phyloP scores from a whole-genome alignment of 2,888 invertebrate genomes.

The Orthosia cruda region DNA sequence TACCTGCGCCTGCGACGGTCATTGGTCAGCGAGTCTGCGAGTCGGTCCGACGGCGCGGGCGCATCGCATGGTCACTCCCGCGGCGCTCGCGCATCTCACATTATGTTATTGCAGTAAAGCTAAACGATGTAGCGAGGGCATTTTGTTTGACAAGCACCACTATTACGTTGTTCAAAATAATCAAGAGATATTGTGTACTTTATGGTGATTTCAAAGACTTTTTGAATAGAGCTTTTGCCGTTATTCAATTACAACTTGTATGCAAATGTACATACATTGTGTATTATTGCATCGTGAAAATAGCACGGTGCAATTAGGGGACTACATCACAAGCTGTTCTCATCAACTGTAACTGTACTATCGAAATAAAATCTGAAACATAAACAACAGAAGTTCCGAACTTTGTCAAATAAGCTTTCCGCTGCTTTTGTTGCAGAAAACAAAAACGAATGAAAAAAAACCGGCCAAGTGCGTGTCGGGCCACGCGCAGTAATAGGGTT shows the following conservation, averaged over 20 bases:
- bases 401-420: not conserved
- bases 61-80: not conserved
- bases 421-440: constrained; percentile 1
- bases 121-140: constrained; percentile 26
- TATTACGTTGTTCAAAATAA: not conserved
- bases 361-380: not conserved
- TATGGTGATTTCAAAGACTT: not conserved
- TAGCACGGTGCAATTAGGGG: too few species aligned
- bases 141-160: constrained; percentile 31
- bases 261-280: not conserved
- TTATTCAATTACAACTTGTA: not conserved
- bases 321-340: not conserved
- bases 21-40: not conserved
- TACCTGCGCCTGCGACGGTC: constrained; percentile 4
- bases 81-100: constrained; percentile 39
- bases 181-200: not conserved
- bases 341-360: not conserved
- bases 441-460: not conserved
- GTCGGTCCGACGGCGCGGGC: not conserved
- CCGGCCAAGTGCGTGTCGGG: too few species aligned
- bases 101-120: constrained; percentile 38
- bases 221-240: not conserved
- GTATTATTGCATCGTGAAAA: not conserved
- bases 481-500: too few species aligned
- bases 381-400: not conserved